Evolutionary conservation across 1,140 invertebrate species (phyloP).

Genomic region (Drosophila kurseongensis): DNA sequence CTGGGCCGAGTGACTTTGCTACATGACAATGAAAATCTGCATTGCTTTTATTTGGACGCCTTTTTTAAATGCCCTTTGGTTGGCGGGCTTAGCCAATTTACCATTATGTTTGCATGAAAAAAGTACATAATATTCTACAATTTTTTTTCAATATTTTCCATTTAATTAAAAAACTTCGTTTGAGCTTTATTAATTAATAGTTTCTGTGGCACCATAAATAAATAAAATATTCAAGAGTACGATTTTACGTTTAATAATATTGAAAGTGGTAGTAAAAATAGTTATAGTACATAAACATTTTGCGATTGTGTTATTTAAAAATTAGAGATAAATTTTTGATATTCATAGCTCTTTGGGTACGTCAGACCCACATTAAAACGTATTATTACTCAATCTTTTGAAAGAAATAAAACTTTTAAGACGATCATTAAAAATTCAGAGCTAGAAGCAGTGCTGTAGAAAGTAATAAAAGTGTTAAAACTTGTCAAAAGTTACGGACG

Average conservation of each 20-base stretch:
- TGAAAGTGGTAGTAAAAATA: no score
- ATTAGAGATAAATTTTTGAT: neutral
- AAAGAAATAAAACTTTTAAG: neutral
- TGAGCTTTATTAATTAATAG: no score
- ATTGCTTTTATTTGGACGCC: constrained; percentile 58
- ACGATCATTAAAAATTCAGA: neutral
- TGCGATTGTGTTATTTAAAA: no score
- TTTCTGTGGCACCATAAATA: no score
- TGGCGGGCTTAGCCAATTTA: neutral
- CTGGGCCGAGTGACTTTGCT: constrained; percentile 68
- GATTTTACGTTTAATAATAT: no score
- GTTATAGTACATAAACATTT: no score
- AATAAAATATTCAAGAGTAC: no score
- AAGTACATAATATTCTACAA: neutral
- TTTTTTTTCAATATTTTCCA: neutral
- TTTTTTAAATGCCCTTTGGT: constrained; percentile 27
- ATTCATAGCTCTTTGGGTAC: neutral
- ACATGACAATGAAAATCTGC: constrained; percentile 81
- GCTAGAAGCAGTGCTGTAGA: neutral
- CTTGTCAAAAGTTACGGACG: neutral
- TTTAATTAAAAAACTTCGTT: no score
- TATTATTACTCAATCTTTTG: neutral
- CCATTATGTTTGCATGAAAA: neutral
- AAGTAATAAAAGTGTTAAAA: neutral
- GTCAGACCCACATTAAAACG: neutral